Conservation (phyloP, 2,113 vertebrate species). For the Columba janthina region DNA sequence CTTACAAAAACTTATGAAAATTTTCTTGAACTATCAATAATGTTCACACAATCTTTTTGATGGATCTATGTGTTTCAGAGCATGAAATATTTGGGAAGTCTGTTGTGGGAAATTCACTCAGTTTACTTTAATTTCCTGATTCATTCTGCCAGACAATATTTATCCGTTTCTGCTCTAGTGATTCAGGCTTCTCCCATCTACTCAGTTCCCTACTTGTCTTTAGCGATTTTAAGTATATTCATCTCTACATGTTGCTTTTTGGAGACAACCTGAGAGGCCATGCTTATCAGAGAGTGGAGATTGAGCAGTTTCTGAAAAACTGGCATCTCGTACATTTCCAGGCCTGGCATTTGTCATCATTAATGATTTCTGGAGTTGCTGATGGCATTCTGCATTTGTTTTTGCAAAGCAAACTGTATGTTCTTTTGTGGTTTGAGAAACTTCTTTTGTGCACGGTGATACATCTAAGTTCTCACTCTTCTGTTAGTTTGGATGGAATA, state of each 20-base stretch:
- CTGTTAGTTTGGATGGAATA: neutral
- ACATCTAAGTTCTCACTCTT: neutral
- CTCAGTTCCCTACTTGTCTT: neutral
- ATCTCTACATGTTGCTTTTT: neutral
- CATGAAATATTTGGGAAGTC: neutral
- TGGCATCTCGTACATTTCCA: neutral
- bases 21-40: neutral
- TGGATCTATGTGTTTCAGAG: neutral
- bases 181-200: neutral
- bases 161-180: neutral
- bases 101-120: neutral
- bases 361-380: neutral
- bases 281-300: neutral
- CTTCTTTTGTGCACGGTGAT: neutral
- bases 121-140: neutral
- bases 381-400: neutral
- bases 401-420: neutral
- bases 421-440: neutral
- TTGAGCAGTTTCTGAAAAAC: neutral
- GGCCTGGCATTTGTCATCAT: neutral
- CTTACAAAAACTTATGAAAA: neutral
- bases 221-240: neutral
- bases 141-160: neutral
- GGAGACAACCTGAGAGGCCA: neutral
- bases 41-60: neutral